Conservation (phyloP, 37 sponge, comb jelly and placozoan species). For the Haliclona indistincta region DNA sequence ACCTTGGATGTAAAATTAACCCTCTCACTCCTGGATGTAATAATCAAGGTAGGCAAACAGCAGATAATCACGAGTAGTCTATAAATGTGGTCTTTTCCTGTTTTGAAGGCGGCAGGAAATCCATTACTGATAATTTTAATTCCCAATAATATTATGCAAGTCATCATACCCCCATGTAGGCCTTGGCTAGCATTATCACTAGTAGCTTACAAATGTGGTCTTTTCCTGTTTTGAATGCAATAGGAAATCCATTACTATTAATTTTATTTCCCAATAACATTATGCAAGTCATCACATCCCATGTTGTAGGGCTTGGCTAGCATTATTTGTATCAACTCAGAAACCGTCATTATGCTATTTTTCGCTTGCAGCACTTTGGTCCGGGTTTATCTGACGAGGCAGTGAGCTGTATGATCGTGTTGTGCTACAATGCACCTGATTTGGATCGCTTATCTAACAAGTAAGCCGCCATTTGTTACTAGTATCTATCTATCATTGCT, state of each 20-base stretch:
- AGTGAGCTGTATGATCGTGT: slow-evolving; percentile 28
- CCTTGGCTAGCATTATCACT: too few relatives aligned
- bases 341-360: too few relatives aligned
- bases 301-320: too few relatives aligned
- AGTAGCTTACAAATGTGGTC: not conserved
- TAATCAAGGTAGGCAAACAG: slow-evolving; percentile 66
- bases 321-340: not conserved
- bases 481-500: too few relatives aligned
- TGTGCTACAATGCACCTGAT: slow-evolving; percentile 45
- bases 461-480: not conserved
- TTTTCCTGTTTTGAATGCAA: not conserved
- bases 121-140: not conserved
- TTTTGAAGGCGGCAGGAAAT: not conserved
- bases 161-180: too few relatives aligned
- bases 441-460: slow-evolving; percentile 14
- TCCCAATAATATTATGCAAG: not conserved
- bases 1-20: slow-evolving; percentile 42
- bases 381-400: slow-evolving; percentile 34
- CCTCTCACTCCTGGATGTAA: slow-evolving; percentile 39
- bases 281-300: too few relatives aligned
- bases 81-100: not conserved
- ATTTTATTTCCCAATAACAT: not conserved
- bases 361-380: slow-evolving; percentile 29
- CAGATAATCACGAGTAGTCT: slow-evolving; percentile 11
- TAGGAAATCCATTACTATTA: not conserved